Conservation (phyloP, 2,113 vertebrate species). For the Enhydra lutris region DNA sequence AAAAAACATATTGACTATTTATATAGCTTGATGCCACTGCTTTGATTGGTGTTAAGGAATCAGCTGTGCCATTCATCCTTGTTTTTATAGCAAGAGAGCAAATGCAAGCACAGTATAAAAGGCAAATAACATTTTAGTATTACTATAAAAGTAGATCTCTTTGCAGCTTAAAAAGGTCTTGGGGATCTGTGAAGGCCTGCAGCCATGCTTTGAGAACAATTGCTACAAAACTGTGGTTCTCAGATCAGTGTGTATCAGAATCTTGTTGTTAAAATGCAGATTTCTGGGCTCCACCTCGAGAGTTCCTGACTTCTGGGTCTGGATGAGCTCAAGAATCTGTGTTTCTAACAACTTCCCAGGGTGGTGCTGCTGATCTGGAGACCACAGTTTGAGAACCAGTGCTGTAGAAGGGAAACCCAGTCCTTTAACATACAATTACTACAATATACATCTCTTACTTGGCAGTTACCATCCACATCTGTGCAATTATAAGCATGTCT, state of each 20-base stretch:
- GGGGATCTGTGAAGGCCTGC: neutral
- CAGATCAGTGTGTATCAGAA: neutral
- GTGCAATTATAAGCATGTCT: neutral
- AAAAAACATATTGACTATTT: neutral
- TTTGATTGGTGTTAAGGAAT: neutral
- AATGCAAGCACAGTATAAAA: neutral
- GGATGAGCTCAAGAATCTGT: neutral
- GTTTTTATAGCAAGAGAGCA: neutral
- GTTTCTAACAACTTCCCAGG: neutral
- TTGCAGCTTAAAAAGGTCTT: neutral
- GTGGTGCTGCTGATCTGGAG: neutral
- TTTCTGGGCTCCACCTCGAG: neutral
- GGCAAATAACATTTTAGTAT: neutral
- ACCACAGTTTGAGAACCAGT: neutral
- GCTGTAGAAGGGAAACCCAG: too few species aligned
- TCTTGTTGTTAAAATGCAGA: neutral
- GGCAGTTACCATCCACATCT: neutral
- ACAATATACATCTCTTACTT: neutral
- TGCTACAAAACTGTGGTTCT: neutral
- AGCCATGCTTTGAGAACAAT: neutral
- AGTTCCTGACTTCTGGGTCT: neutral
- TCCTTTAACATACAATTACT: neutral
- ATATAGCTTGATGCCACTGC: neutral
- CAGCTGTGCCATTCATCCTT: neutral
- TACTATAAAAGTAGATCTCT: neutral